Base-by-base conservation (phyloP, 2,797 vertebrate genomes). In the Morus bassanus region DNA sequence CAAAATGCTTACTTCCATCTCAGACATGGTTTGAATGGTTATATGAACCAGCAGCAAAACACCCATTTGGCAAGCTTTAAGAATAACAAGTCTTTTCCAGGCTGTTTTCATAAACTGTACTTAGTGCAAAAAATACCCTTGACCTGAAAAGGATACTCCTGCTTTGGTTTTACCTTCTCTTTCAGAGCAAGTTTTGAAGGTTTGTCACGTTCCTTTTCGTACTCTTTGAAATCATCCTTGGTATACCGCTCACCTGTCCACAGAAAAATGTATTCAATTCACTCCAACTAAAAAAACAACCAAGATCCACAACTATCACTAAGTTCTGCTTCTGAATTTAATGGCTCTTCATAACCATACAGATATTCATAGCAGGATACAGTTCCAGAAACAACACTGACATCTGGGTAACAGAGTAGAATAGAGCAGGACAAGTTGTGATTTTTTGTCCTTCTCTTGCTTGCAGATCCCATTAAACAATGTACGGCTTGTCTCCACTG, bases 141-240 rank as follows among this genome's bases (percentile, higher is more conserved):
- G 22, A 93, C 10, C 25, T 75, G 19, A 78, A 88, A 98, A 99
- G 98, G 99, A 99, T 99, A 99, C 99, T 99, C 99, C 91, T 99
- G 99, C 93, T 99, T 99, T 68, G 98, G 98, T 93, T 99, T 99
- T 46, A 97, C 96, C 96, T 99, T 99, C 74, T 99, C 99, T 95
- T 99, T 99, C 67, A 99, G 97, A 86, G 98, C 96, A 97, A 99
- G 96, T 95, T 99, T 99, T 54, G 98, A 98, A 91, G 97, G 93
- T 96, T 95, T 99, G 68, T 98, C 98, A 84, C 95, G 75, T 53
- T 99, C 98, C 73, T 99, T 99, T 97, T 99, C 99, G 10, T 99
- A 99, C 22, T 99, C 99, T 93, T 98, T 99, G 97, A 99, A 99
- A 97, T 99, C 99, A 2, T 99, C 99, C 95, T 99, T 99, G 30